Conservation (phyloP, 1,140 invertebrate genomes). For the Drosophila biarmipes region DNA sequence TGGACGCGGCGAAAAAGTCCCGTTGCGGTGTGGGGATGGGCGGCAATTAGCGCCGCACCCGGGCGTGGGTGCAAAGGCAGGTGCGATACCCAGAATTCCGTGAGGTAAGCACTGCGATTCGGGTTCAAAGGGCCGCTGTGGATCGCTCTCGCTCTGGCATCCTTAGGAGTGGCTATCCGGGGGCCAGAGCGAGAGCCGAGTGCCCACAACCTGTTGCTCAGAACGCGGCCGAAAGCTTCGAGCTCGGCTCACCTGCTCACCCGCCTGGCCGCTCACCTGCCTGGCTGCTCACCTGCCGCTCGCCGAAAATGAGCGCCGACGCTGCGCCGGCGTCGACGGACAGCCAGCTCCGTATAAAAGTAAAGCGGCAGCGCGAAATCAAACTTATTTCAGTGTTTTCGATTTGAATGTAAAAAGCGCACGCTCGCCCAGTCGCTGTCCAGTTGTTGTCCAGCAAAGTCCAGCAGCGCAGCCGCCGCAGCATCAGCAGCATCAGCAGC, state of each 20-base stretch:
- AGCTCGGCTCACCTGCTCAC: slow-evolving; percentile 37
- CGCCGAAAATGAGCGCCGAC: slow-evolving; percentile 47
- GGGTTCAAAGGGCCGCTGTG: slow-evolving; percentile 46
- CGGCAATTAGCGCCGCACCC: slow-evolving; percentile 49
- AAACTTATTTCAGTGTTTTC: slow-evolving; percentile 84
- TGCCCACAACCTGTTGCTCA: slow-evolving; percentile 50
- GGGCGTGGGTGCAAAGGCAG: slow-evolving; percentile 63
- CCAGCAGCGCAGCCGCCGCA: slow-evolving; percentile 39
- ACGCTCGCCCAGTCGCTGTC: slow-evolving; percentile 52
- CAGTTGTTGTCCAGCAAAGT: slow-evolving; percentile 62
- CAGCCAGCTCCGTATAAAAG: slow-evolving; percentile 69
- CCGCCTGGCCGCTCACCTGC: no score
- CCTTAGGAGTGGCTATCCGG: slow-evolving; percentile 32
- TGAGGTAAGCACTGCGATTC: not conserved
- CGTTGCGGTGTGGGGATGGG: slow-evolving; percentile 20
- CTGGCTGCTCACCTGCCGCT: slow-evolving; percentile 44
- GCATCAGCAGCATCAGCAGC: slow-evolving; percentile 17
- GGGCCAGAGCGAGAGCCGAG: slow-evolving; percentile 12
- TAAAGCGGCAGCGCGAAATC: slow-evolving; percentile 79
- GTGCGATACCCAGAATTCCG: slow-evolving; percentile 19
- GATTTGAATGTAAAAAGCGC: slow-evolving; percentile 79
- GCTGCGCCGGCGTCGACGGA: slow-evolving; percentile 11
- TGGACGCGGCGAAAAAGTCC: slow-evolving; percentile 42
- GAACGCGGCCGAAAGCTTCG: slow-evolving; percentile 48
- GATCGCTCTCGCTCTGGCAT: slow-evolving; percentile 26